Conservation (phyloP, 2,113 vertebrate genomes). For the Pyxicephalus adspersus region DNA sequence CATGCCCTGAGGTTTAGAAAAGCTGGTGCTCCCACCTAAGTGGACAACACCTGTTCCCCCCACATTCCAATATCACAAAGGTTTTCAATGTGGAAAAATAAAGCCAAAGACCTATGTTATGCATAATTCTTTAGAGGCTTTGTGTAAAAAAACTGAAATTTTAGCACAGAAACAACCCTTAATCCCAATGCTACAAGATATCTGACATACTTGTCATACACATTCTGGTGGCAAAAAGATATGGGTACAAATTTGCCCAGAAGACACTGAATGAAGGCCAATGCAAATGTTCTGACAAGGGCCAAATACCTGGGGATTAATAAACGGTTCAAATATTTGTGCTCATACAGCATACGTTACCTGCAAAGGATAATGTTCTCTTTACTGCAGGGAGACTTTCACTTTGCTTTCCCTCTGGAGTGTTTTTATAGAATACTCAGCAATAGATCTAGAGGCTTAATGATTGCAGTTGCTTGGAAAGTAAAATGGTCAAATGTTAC, state of each 20-base stretch:
- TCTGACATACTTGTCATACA: not conserved
- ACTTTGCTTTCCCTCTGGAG: not conserved
- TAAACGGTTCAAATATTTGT: not conserved
- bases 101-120: conserved; percentile 11
- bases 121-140: conserved; percentile 1
- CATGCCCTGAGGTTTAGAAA: conserved; percentile 49
- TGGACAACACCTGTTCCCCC: conserved; percentile 7
- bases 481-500: not conserved
- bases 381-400: not conserved
- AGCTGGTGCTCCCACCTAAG: conserved; percentile 23
- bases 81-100: conserved; percentile 18
- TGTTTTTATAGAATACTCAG: not conserved
- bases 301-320: conserved; percentile 1
- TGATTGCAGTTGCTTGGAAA: not conserved
- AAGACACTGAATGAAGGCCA: not conserved
- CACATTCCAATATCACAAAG: conserved; percentile 18
- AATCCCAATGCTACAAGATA: conserved; percentile 6
- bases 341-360: not conserved
- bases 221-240: not conserved
- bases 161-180: not conserved
- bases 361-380: no score
- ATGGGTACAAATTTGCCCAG: not conserved
- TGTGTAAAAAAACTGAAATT: not conserved
- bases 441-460: conserved; percentile 3
- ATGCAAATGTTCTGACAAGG: not conserved